Conservation (phyloP, 2,113 vertebrate species). For the Tupaia tana region DNA sequence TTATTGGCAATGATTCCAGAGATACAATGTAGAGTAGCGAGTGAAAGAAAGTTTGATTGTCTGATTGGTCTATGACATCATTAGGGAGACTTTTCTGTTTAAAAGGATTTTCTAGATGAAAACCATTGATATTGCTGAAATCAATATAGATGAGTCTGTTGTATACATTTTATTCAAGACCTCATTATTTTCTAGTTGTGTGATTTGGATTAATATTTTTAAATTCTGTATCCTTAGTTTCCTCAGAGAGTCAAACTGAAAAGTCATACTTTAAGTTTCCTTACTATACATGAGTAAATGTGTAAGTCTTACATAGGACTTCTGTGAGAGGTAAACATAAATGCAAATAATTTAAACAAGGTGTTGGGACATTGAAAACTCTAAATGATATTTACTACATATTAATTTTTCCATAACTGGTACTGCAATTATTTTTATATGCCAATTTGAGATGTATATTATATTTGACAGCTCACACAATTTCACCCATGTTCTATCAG, state of each 20-base stretch:
- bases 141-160: neutral
- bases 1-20: neutral
- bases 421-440: neutral
- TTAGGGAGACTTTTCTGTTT: neutral
- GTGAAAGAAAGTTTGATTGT: neutral
- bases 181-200: neutral
- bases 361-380: neutral
- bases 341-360: neutral
- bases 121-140: neutral
- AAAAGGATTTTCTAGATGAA: conserved; percentile 1
- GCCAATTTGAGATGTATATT: neutral
- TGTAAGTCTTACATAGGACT: neutral
- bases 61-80: neutral
- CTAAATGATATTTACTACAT: neutral
- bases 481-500: neutral
- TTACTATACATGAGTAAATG: neutral
- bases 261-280: neutral
- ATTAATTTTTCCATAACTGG: neutral
- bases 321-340: neutral
- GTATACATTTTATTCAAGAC: neutral
- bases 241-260: neutral
- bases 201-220: neutral
- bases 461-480: neutral
- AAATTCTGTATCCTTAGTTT: neutral
- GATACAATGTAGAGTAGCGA: neutral